Conservation (phyloP, 1,140 invertebrate species). For the Acromyrmex echinatior region DNA sequence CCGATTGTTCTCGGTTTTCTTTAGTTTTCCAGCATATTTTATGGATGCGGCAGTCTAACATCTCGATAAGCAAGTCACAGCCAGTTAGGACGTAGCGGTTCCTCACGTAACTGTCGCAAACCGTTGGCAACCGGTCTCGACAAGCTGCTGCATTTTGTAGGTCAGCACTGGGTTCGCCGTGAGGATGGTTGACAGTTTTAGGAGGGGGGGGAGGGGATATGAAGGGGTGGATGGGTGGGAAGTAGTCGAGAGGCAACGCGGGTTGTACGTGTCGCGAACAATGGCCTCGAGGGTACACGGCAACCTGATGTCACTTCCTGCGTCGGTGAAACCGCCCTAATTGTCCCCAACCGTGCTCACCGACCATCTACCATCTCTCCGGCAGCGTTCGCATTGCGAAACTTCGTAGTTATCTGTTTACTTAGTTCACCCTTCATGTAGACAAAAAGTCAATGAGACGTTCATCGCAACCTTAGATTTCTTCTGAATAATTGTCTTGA, state of each 20-base stretch:
- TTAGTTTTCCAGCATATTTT: slow-evolving; percentile 10
- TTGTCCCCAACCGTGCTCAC: slow-evolving; percentile 77
- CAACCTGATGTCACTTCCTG: slow-evolving; percentile 80
- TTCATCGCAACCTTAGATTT: neutral
- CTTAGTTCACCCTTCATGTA: slow-evolving; percentile 16
- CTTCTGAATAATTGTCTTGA: neutral
- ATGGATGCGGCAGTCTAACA: slow-evolving; percentile 34
- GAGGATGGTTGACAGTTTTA: slow-evolving; percentile 73
- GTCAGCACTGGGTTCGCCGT: slow-evolving; percentile 69
- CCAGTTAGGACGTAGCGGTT: slow-evolving; percentile 69
- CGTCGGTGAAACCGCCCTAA: slow-evolving; percentile 77
- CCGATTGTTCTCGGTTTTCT: slow-evolving; percentile 14
- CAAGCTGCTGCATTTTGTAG: slow-evolving; percentile 77
- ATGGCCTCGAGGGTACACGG: slow-evolving; percentile 78
- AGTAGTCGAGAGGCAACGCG: slow-evolving; percentile 74
- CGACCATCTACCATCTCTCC: slow-evolving; percentile 44
- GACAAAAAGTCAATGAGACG: slow-evolving; percentile 42
- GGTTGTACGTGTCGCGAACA: slow-evolving; percentile 79
- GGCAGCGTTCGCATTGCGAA: slow-evolving; percentile 39
- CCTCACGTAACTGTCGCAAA: slow-evolving; percentile 76
- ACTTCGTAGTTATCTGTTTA: slow-evolving; percentile 60
- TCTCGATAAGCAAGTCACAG: slow-evolving; percentile 73
- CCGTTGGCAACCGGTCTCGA: slow-evolving; percentile 74
- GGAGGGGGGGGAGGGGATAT: slow-evolving; percentile 15
- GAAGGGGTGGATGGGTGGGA: slow-evolving; percentile 54